Conservation (phyloP, 2,888 invertebrate species). For the Papilio protenor region DNA sequence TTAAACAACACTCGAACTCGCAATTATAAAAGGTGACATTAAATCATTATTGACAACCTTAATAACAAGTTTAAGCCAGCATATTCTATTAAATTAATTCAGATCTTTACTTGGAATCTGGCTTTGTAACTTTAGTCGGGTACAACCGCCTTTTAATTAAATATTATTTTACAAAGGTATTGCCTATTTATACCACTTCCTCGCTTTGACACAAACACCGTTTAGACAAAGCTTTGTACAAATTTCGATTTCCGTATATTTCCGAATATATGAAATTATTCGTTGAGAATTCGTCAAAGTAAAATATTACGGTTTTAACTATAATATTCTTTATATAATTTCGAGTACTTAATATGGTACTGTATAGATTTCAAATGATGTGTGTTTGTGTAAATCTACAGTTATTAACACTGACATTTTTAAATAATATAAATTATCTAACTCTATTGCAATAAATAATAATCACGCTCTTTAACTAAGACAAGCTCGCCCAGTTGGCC, state of each 20-base stretch:
- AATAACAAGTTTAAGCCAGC: constrained; percentile 2
- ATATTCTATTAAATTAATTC: constrained; percentile 11
- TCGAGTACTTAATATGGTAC: not conserved
- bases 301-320: not conserved
- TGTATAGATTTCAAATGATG: not conserved
- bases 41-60: not conserved
- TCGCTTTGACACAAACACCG: not conserved
- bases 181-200: not conserved
- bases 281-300: not conserved
- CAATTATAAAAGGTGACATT: not conserved
- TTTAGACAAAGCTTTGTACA: not conserved
- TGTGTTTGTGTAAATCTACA: not conserved
- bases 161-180: constrained; percentile 11
- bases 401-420: not conserved
- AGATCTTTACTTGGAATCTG: constrained; percentile 12
- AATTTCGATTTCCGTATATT: not conserved
- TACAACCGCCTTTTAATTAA: not conserved
- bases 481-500: not conserved
- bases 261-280: not conserved
- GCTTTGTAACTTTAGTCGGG: not conserved
- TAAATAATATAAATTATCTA: not conserved
- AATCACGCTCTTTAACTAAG: not conserved
- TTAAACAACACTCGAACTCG: not conserved
- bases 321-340: not conserved
- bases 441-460: constrained; percentile 5